Conservation (phyloP, 2,888 invertebrate genomes). For the Xestobium rufovillosum region DNA sequence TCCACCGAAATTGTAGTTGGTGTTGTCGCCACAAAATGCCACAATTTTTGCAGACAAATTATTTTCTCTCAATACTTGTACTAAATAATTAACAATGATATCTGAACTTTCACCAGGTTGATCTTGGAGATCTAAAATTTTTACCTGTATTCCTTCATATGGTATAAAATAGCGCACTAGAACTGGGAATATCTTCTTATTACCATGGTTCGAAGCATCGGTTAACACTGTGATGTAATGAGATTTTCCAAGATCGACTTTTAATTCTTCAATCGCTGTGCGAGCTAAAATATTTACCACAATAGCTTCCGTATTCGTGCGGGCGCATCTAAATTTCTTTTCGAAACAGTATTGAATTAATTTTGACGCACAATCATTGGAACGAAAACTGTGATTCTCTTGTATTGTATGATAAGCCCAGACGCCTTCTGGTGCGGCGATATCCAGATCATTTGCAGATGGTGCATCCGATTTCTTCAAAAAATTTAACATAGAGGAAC, state of each 20-base stretch:
- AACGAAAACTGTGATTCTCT: conserved; percentile 27
- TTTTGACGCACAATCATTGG: conserved; percentile 25
- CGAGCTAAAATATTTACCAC: conserved; percentile 28
- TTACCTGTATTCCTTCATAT: conserved; percentile 22
- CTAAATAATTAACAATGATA: conserved; percentile 24
- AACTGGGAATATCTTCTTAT: conserved; percentile 31
- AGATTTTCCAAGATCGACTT: conserved; percentile 24
- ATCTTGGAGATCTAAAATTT: conserved; percentile 22
- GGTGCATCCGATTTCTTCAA: conserved; percentile 20
- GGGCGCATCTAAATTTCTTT: conserved; percentile 29
- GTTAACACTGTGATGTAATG: conserved; percentile 24
- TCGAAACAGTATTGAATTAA: conserved; percentile 28
- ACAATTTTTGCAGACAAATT: conserved; percentile 27
- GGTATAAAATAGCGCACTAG: conserved; percentile 24
- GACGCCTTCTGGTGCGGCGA: conserved; percentile 20
- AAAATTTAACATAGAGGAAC: conserved; percentile 21
- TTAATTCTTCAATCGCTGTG: conserved; percentile 25
- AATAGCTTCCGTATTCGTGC: conserved; percentile 29
- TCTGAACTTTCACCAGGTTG: conserved; percentile 28
- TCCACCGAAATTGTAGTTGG: conserved; percentile 29
- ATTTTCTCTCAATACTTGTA: conserved; percentile 29
- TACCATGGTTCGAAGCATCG: conserved; percentile 32
- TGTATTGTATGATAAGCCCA: conserved; percentile 24
- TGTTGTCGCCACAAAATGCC: conserved; percentile 23
- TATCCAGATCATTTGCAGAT: conserved; percentile 26